These are phyloP conservation scores for Pammene fasciana DNA, from an alignment of 2,888 invertebrate species.

Conservation along the genomic window DNA sequence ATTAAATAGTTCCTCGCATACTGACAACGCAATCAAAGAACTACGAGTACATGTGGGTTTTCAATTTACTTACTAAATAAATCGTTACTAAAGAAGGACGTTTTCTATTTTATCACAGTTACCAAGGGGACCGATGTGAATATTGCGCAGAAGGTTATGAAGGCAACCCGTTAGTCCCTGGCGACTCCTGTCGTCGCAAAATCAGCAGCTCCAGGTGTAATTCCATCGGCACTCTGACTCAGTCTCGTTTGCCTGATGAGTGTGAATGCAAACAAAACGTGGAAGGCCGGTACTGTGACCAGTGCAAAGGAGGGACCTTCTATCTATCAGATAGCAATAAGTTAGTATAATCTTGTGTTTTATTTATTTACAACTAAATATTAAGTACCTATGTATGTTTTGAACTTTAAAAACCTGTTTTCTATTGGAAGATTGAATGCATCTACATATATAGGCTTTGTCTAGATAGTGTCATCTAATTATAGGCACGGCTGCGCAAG, in stretches of 20 bases:
- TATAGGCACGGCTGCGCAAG: constrained; percentile 92
- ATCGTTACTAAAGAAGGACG: too few species aligned
- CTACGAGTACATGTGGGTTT: too few species aligned
- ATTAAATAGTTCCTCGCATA: too few species aligned
- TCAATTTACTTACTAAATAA: too few species aligned
- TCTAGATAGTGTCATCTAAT: constrained; percentile 21
- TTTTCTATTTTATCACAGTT: constrained; percentile 57
- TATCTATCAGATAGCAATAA: constrained; percentile 87
- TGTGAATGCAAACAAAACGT: constrained; percentile 83
- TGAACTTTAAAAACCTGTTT: not conserved
- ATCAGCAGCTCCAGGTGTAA: constrained; percentile 85
- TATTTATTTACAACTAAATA: constrained; percentile 51
- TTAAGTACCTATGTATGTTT: not conserved
- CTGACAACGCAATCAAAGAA: too few species aligned
- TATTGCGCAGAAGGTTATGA: constrained; percentile 90
- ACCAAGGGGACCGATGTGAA: constrained; percentile 89
- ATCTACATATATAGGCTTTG: not conserved
- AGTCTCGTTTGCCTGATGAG: constrained; percentile 63
- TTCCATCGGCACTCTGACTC: constrained; percentile 87
- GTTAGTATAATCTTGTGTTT: too few species aligned
- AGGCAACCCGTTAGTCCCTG: constrained; percentile 90
- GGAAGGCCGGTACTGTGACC: constrained; percentile 92
- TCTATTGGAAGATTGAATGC: not conserved
- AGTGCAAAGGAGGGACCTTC: constrained; percentile 93
- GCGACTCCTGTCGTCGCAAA: constrained; percentile 87